Evolutionary conservation across 2,113 vertebrate species (phyloP).

Genomic region (Stegostoma tigrinum): DNA sequence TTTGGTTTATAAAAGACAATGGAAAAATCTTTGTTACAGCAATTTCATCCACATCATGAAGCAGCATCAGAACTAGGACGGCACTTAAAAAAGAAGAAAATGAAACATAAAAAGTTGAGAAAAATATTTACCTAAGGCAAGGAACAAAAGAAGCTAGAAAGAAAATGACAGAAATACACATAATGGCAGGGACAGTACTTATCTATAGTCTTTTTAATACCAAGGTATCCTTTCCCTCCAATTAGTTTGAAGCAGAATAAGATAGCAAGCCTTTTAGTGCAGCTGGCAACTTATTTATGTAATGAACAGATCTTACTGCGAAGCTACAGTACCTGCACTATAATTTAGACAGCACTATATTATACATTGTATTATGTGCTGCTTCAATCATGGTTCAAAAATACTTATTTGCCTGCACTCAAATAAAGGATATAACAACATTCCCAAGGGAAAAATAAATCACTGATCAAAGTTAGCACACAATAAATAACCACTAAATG

Average conservation of each 20-base stretch:
- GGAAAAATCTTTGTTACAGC: background rate
- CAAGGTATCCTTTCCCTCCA: background rate
- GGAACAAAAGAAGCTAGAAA: background rate
- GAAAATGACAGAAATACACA: background rate
- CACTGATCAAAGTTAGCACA: background rate
- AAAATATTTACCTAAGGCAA: no score
- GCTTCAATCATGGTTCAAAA: background rate
- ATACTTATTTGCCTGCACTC: background rate
- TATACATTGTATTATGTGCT: background rate
- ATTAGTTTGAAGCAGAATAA: background rate
- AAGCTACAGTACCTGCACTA: background rate
- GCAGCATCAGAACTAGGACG: background rate
- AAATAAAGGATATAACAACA: background rate
- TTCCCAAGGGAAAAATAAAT: background rate
- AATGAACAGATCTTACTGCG: background rate
- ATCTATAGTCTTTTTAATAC: background rate
- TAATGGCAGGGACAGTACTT: background rate
- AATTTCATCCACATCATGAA: background rate
- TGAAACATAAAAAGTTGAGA: background rate
- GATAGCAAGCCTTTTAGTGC: background rate
- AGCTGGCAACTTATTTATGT: background rate
- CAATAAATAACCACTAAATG: background rate
- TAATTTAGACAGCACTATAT: background rate
- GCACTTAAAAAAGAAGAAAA: background rate
- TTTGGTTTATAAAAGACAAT: background rate